phyloP scores from a whole-genome alignment of 2,113 vertebrate species.

The Paramisgurnus dabryanus region DNA sequence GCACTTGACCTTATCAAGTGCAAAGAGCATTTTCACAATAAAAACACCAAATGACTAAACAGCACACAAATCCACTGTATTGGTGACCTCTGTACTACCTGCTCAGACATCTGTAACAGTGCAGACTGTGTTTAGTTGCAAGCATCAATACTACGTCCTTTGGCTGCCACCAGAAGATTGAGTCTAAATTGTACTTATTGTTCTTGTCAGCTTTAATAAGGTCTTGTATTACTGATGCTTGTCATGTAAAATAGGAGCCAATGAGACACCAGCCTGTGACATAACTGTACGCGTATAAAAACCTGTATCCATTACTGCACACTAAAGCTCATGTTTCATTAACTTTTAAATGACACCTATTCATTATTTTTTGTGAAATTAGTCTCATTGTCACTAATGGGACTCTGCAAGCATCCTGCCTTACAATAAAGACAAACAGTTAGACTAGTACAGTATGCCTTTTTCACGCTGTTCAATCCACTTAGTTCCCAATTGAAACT shows the following conservation, averaged over 20 bases:
- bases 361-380: neutral
- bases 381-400: neutral
- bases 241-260: neutral
- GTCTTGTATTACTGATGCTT: neutral
- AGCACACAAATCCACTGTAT: neutral
- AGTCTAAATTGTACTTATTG: neutral
- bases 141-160: neutral
- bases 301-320: neutral
- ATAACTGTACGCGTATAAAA: neutral
- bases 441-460: neutral
- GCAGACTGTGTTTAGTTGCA: neutral
- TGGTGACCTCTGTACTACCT: neutral
- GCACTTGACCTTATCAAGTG: neutral
- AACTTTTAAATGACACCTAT: neutral
- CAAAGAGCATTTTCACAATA: slow-evolving; percentile 21
- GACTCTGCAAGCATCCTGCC: neutral
- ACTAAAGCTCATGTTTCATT: neutral
- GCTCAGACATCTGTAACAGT: neutral
- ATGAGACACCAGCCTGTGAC: neutral
- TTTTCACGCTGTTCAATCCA: slow-evolving; percentile 24
- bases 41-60: neutral
- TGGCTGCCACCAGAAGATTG: neutral
- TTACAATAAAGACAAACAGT: slow-evolving; percentile 1
- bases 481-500: slow-evolving; percentile 22
- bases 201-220: neutral